Conservation (phyloP, 2,888 invertebrate genomes). For the Itoplectis maculator region DNA sequence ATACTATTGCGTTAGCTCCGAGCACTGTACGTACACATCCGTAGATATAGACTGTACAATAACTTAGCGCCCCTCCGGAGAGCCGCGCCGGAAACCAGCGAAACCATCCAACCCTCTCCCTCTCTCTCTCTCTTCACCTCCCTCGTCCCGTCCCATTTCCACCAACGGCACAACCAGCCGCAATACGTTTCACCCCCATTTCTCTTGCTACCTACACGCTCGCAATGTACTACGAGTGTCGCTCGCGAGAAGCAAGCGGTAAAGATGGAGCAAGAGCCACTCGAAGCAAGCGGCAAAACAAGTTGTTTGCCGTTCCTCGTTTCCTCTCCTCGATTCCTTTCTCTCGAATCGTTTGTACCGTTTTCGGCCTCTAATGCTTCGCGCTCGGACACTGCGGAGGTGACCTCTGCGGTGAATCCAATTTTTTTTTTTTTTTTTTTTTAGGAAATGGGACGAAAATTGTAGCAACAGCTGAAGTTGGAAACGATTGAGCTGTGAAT, state of each 20-base stretch:
- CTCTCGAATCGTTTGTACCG: conserved; percentile 14
- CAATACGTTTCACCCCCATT: conserved; percentile 62
- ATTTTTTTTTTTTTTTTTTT: neutral
- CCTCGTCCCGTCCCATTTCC: conserved; percentile 19
- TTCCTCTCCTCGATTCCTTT: conserved; percentile 36
- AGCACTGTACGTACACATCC: conserved; percentile 14
- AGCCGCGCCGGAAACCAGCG: conserved; percentile 54
- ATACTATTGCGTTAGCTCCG: conserved; percentile 44
- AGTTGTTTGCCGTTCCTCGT: conserved; percentile 63
- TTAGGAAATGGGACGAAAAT: too few species aligned
- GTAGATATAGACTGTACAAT: conserved; percentile 41
- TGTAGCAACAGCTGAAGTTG: too few species aligned
- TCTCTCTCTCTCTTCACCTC: conserved; percentile 27
- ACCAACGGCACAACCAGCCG: conserved; percentile 29
- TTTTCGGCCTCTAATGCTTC: conserved; percentile 23
- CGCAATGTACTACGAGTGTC: conserved; percentile 6
- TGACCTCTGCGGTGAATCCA: neutral
- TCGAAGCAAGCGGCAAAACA: conserved; percentile 48
- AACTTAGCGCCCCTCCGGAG: conserved; percentile 61
- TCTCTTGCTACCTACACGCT: conserved; percentile 32
- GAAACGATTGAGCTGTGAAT: neutral
- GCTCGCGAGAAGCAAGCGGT: neutral
- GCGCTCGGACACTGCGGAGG: conserved; percentile 37
- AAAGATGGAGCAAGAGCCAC: conserved; percentile 27
- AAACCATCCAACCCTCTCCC: conserved; percentile 37